Base-by-base conservation (phyloP, 2,113 vertebrate species). In the Petromus typicus region DNA sequence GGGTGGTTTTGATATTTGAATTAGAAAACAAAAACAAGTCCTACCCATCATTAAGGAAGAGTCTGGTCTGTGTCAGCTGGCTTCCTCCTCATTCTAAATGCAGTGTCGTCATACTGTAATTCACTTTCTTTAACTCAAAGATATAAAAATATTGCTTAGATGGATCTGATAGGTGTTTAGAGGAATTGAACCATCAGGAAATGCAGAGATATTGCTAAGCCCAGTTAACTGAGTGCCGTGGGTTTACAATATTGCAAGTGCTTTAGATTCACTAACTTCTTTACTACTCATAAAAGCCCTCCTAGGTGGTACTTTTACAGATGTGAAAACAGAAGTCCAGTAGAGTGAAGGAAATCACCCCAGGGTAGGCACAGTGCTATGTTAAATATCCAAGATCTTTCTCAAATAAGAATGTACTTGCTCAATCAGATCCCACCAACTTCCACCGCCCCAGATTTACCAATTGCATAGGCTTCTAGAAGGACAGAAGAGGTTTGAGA, bases 121-220 rank as follows among this genome's bases (percentile, higher is more conserved):
- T 71, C 76, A 78, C 40, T 82, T 90, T 45, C 69, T 66, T 57
- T 73, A 61, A 16, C 89, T 89, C 75, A 89, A 86, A 43, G 8
- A 45, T 30, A 34, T 67, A 43, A 51, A n/a, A 75, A 48, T 71
- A 30, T 22, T n/a, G 27, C 34, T 67, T 17, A 27, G 23, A n/a
- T 56, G 61, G 34, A 73, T 79, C 37, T 75, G 57, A 93, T 37
- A 90, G 32, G 30, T 71, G 16, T n/a, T 73, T 51, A 82, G 17
- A 30, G 14, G 37, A 75, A 51, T 1, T 34, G 4, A 96, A 14
- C 86, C 27, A 23, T 37, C 1, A 48, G n/a, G 57, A 91, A 79
- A 94, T 67, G 20, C 51, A 17, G 23, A 37, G 37, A 1, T 7
- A 22, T 1, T 20, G 23, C 48, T 51, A 56, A 25, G 27, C 78